Evolutionary conservation across 1,140 invertebrate genomes (phyloP).

Genomic region (Drosophila aff.): DNA sequence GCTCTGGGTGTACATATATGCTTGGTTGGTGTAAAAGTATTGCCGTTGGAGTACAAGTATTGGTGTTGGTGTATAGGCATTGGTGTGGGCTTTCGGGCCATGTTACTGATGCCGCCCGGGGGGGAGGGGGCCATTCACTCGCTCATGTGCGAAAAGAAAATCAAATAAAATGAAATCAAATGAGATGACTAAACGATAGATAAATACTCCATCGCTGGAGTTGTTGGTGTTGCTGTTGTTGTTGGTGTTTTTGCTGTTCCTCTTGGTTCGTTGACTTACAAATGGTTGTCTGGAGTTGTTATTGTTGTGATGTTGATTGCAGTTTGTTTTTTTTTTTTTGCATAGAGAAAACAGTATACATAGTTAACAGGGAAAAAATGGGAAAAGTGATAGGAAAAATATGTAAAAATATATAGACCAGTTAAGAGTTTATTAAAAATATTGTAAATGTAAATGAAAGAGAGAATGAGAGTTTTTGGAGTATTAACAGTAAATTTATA

Average conservation of each 20-base stretch:
- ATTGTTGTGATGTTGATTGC: slow-evolving; percentile 25
- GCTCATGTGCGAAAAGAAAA: slow-evolving; percentile 46
- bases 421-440: no score
- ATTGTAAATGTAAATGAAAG: neutral
- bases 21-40: slow-evolving; percentile 1
- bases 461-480: neutral
- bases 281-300: slow-evolving; percentile 41
- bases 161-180: slow-evolving; percentile 34
- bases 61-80: slow-evolving; percentile 7
- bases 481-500: no score
- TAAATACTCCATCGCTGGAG: slow-evolving; percentile 36
- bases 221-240: slow-evolving; percentile 19
- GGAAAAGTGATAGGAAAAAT: neutral
- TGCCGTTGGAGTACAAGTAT: neutral
- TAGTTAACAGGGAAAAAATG: slow-evolving; percentile 12
- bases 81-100: neutral
- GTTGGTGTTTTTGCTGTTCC: slow-evolving; percentile 11
- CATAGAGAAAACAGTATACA: slow-evolving; percentile 22
- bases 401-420: neutral
- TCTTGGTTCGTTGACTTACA: slow-evolving; percentile 76
- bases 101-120: slow-evolving; percentile 22
- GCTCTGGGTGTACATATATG: neutral
- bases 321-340: slow-evolving; percentile 16
- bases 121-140: slow-evolving; percentile 53
- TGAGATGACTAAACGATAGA: slow-evolving; percentile 56